Evolutionary conservation across 2,797 vertebrate species (phyloP), one percentile per base, ranked within the genome.

Genomic region (Geotrypetes seraphini): DNA sequence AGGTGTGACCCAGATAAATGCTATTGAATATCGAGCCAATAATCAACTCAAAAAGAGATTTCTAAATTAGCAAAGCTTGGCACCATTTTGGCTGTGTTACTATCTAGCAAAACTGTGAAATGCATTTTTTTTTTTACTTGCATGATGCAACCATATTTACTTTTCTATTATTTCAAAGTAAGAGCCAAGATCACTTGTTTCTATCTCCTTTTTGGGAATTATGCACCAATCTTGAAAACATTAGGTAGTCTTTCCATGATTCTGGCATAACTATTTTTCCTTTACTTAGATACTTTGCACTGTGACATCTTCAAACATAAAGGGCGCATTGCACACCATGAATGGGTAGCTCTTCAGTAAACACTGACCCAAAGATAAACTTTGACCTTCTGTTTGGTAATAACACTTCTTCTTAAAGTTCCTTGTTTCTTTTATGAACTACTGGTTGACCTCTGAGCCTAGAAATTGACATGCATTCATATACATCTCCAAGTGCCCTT

Each of bases 361-460:
- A 76, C 75, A 48, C 33, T 88, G 88, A 91, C 86, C 88, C 79
- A 63, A 59, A 77, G 78, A 84, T 87, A 82, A 84, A 89, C 89
- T 87, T 78, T 91, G 87, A 90, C 87, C 83, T 67, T 27, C 39
- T 60, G 66, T 71, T 82, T 72, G 66, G 63, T 69, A 66, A 71
- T 75, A 73, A 60, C 66, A 67, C 65, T 66, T 73, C 61, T 68
- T 69, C 75, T 71, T 65, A 77, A 69, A 59, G 62, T 31, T 53
- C 52, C 71, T 73, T 73, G 63, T 66, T 71, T 62, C 61, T 60
- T 66, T 71, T 57, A 68, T 68, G 65, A 67, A 60, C 54, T 53
- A 62, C 57, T 41, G 63, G 58, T 57, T 73, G 60, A 78, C 64
- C 74, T 54, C 12, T 27, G 59, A 68, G 66, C 71, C 72, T 53